These are phyloP conservation scores for Nannobrachium achirus DNA, from an alignment of 2,113 vertebrate genomes.

Conservation along the genomic window DNA sequence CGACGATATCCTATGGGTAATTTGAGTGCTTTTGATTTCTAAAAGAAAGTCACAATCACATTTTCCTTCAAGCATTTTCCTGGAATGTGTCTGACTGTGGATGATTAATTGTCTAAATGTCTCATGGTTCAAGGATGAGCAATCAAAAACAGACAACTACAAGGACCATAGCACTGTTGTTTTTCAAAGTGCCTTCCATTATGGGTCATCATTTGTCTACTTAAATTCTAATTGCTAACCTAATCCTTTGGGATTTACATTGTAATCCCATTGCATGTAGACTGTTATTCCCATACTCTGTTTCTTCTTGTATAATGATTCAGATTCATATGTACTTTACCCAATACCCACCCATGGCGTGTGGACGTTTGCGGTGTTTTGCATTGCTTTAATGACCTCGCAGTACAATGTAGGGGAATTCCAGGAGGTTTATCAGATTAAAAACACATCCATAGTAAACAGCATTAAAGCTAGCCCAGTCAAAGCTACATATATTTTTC, in stretches of 20 bases:
- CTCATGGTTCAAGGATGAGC: slow-evolving; percentile 32
- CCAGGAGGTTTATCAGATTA: slow-evolving; percentile 53
- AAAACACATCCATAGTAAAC: slow-evolving; percentile 24
- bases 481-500: slow-evolving; percentile 27
- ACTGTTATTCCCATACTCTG: slow-evolving; percentile 30
- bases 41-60: slow-evolving; percentile 3
- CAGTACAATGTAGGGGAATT: slow-evolving; percentile 55
- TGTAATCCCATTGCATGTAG: slow-evolving; percentile 38
- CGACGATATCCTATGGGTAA: no score
- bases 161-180: no score
- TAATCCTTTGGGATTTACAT: slow-evolving; percentile 30
- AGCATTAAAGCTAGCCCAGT: slow-evolving; percentile 11
- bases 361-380: slow-evolving; percentile 13
- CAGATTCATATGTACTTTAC: slow-evolving; percentile 18
- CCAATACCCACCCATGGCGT: slow-evolving; percentile 20
- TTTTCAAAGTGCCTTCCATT: not conserved
- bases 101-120: slow-evolving; percentile 47
- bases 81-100: slow-evolving; percentile 20
- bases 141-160: no score
- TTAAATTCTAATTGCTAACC: slow-evolving; percentile 7
- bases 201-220: not conserved
- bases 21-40: no score
- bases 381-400: slow-evolving; percentile 40
- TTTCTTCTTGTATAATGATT: slow-evolving; percentile 32
- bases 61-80: slow-evolving; percentile 37